Evolutionary conservation across 2,797 vertebrate species (phyloP), one percentile per base, ranked within the genome.

Genomic region (Choloepus didactylus): DNA sequence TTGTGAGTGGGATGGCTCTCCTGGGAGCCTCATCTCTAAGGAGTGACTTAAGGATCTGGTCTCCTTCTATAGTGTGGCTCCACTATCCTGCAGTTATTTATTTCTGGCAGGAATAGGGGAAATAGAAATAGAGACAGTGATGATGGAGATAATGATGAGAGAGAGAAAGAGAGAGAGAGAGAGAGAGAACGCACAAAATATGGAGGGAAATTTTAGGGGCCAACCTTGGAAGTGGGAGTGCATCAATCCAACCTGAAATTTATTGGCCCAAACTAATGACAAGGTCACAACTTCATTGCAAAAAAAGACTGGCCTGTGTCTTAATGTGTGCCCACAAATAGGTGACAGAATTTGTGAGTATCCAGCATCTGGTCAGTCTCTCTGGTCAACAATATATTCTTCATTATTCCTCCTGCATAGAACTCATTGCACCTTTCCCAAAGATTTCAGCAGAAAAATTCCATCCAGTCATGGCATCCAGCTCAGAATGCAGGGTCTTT

Each of bases 81-180:
- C 41, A n/a, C 27, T 49, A 9, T 70, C 38, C 80, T 70, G 8
- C 95, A 93, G 9, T 84, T 21, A 69, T 92, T 95, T 94, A 14
- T 9, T 83, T 90, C 6, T 51, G 51, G 49, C 4, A 85, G 11
- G 83, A 41, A 62, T 8, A 77, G 1, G 4, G 4, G 14, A 6
- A 16, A 49, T 49, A 31, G 27, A 75, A 73, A 46, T 14, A 27
- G 25, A 44, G 44, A 49, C 14, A 14, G 12, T 19, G 46, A 49
- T 49, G 10, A 49, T 56, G 16, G 18, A 54, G 54, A 54, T 54
- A 54, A 54, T 60, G 19, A 19, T 56, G 16, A n/a, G 8, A n/a
- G 8, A 18, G 14, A 69, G 6, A 23, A 14, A 59, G 11, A 66
- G 11, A 2, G 4, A 31, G 35, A 35, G 35, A 35, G 35, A 35